phyloP scores from a whole-genome alignment of 2,113 vertebrate genomes.

The Dromaius novaehollandiae region DNA sequence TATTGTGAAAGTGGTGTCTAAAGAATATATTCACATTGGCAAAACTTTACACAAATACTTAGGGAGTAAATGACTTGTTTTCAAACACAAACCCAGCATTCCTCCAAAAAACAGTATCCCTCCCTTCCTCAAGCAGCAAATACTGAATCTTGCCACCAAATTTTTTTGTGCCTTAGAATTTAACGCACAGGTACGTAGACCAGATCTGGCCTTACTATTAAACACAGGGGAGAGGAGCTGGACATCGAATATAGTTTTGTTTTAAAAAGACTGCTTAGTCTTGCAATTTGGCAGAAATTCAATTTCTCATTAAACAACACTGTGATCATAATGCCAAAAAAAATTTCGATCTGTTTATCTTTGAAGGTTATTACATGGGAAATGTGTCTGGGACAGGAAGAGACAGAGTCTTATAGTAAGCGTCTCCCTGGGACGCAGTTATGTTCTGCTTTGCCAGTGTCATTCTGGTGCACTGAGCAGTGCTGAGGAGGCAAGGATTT shows the following conservation, averaged over 20 bases:
- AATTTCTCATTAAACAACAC: neutral
- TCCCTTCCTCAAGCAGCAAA: neutral
- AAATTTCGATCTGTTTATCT: neutral
- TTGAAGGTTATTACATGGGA: neutral
- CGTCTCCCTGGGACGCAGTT: neutral
- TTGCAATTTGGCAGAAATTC: neutral
- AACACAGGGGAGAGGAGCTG: neutral
- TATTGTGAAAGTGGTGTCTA: neutral
- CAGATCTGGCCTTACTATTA: neutral
- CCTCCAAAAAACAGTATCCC: neutral
- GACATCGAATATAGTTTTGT: neutral
- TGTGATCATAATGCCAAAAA: neutral
- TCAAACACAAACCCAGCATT: neutral
- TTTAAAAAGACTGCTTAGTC: neutral
- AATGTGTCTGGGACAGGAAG: neutral
- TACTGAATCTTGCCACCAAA: neutral
- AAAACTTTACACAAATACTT: neutral
- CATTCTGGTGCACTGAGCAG: neutral
- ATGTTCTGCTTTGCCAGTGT: neutral
- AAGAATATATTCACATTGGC: neutral
- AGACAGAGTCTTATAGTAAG: fast-evolving
- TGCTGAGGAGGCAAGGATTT: neutral
- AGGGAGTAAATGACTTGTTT: neutral
- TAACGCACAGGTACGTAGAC: neutral
- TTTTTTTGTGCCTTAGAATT: neutral